Conservation (phyloP, 2,888 invertebrate species). For the Trissolcus japonicus region DNA sequence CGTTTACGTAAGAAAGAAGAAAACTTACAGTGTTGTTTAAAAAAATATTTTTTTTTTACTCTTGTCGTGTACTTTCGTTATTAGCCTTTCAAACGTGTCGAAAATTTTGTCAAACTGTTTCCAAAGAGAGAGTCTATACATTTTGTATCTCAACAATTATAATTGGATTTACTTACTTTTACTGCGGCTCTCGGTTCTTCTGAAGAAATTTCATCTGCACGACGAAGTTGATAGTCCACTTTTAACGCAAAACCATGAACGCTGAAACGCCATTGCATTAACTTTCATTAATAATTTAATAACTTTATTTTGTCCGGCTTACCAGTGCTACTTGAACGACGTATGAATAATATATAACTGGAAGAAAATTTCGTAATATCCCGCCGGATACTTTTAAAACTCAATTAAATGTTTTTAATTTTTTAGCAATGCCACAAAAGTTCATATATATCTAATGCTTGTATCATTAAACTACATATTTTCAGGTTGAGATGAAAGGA, state of each 20-base stretch:
- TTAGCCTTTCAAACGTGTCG: constrained; percentile 32
- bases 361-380: constrained; percentile 21
- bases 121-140: constrained; percentile 17
- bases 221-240: constrained; percentile 41
- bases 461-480: constrained; percentile 26
- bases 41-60: no score
- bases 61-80: neutral
- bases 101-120: constrained; percentile 25
- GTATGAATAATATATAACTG: constrained; percentile 47
- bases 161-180: constrained; percentile 51
- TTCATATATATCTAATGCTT: constrained; percentile 21
- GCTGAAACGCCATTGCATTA: constrained; percentile 41
- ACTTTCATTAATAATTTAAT: constrained; percentile 55
- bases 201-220: constrained; percentile 39
- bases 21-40: no score
- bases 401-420: constrained; percentile 36
- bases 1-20: no score
- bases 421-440: neutral
- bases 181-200: constrained; percentile 20
- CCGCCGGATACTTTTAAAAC: constrained; percentile 36
- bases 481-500: constrained; percentile 87
- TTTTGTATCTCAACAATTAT: constrained; percentile 38
- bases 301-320: constrained; percentile 37
- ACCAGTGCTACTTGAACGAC: constrained; percentile 44
- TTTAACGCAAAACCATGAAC: constrained; percentile 32